Evolutionary conservation across 2,888 invertebrate species (phyloP).

Genomic region (Hirtodrosophila trivittata): DNA sequence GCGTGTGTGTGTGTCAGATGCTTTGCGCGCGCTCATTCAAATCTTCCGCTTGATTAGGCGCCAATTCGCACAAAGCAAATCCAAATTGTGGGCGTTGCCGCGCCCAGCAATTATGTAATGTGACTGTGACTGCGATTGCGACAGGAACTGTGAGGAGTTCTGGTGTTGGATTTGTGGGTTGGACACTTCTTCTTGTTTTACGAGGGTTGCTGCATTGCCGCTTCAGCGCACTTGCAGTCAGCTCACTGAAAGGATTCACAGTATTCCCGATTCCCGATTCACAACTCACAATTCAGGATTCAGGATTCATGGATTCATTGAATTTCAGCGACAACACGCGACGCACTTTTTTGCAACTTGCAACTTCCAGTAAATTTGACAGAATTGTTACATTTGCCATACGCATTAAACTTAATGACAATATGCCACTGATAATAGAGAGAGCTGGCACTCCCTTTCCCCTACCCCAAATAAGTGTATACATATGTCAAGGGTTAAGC

Average conservation of each 20-base stretch:
- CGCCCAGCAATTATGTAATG: slow-evolving; percentile 67
- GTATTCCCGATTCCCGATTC: not conserved
- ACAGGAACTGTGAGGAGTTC: not conserved
- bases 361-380: slow-evolving; percentile 77
- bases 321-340: slow-evolving; percentile 60
- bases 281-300: slow-evolving; percentile 5
- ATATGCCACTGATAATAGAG: slow-evolving; percentile 61
- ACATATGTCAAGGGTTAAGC: slow-evolving; percentile 59
- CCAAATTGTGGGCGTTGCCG: slow-evolving; percentile 66
- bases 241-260: slow-evolving; percentile 35
- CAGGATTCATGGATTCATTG: slow-evolving; percentile 10
- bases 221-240: slow-evolving; percentile 39
- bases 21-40: slow-evolving; percentile 66
- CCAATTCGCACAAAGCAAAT: slow-evolving; percentile 69
- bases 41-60: slow-evolving; percentile 80
- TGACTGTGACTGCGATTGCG: slow-evolving; percentile 35
- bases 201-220: slow-evolving; percentile 42
- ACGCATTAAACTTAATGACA: slow-evolving; percentile 71
- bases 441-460: not conserved
- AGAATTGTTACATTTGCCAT: slow-evolving; percentile 75
- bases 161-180: slow-evolving; percentile 1
- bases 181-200: slow-evolving; percentile 7
- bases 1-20: slow-evolving; percentile 22
- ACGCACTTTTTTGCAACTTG: slow-evolving; percentile 28
- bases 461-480: not conserved